Base-by-base conservation (phyloP, 2,797 vertebrate species). In the Chaetophractus vellerosus region DNA sequence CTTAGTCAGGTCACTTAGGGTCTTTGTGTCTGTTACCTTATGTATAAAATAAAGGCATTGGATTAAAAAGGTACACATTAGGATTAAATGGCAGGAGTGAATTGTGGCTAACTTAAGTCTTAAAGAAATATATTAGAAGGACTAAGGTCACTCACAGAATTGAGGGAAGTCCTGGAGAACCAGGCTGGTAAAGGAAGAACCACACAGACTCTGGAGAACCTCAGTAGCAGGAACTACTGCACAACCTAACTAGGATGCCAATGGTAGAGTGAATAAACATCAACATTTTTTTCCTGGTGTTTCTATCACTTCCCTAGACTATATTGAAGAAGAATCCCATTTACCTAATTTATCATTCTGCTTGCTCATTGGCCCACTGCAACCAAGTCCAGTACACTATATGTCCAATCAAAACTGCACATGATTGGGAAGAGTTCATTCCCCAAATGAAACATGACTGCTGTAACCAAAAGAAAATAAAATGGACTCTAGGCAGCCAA, bases 291-390 rank as follows among this genome's bases (percentile, higher is more conserved):
- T 26, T 19, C 5, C 1, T 18, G 16, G 69, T 16, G 11, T 74
- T 79, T 87, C 59, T 71, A 9, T 85, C 85, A 72, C 19, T 89
- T 52, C 86, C 38, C 45, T 72, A 69, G 3, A 52, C 74, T 90
- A 33, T 85, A 50, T 71, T 79, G 33, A 89, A 21, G 52, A 48
- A 89, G 9, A 87, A n/a, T 72, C 3, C 36, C 33, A 63, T 2
- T 61, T 8, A 80, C 59, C 26, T 79, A 69, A 36, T 68, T 92
- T 76, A n/a, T 33, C 15, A 52, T 18, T 78, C 23, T 90, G 45
- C 15, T 23, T 75, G n/a, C 38, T 36, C 19, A 9, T 33, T 89
- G 83, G 31, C 23, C 55, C 59, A 21, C 8, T 52, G 50, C 85
- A 10, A 80, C 16, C 15, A 84, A 84, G 33, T 64, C 7, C 6